A percentile compares a stretch with the other conserved stretches of the same genome.
Evolutionary conservation across 1,140 invertebrate species (phyloP).

Genomic region (Himalopsyche phryganea): DNA sequence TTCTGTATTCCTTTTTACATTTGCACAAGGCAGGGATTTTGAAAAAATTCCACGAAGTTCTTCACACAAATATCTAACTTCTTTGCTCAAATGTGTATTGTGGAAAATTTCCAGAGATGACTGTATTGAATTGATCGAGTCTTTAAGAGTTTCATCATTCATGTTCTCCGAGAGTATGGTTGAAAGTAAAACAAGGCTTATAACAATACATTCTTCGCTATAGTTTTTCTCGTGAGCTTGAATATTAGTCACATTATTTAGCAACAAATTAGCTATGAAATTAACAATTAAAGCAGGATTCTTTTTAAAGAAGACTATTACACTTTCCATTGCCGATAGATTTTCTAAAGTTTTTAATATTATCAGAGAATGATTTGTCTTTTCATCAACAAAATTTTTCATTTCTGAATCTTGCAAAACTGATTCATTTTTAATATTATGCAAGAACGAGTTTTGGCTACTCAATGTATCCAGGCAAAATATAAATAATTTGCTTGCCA

Average conservation of each 20-base stretch:
- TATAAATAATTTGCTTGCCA: slow-evolving; percentile 23
- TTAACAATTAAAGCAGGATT: slow-evolving; percentile 41
- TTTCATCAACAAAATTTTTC: slow-evolving; percentile 28
- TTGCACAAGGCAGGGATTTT: slow-evolving; percentile 5
- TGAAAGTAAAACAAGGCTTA: slow-evolving; percentile 51
- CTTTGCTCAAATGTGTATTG: slow-evolving; percentile 31
- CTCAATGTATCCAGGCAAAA: slow-evolving; percentile 21
- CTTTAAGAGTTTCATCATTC: slow-evolving; percentile 35
- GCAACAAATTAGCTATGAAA: slow-evolving; percentile 45
- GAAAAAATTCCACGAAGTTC: slow-evolving; percentile 32
- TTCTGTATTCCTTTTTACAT: slow-evolving; percentile 41
- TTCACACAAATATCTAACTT: slow-evolving; percentile 33
- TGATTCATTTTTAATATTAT: neutral
- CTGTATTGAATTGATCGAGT: slow-evolving; percentile 34
- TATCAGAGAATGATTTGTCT: slow-evolving; percentile 37
- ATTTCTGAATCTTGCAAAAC: neutral
- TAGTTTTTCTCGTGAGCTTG: slow-evolving; percentile 35
- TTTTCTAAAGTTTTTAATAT: slow-evolving; percentile 35
- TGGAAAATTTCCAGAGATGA: slow-evolving; percentile 30
- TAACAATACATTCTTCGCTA: slow-evolving; percentile 47
- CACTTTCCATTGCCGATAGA: slow-evolving; percentile 24
- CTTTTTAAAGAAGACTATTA: slow-evolving; percentile 40
- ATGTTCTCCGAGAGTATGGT: slow-evolving; percentile 42
- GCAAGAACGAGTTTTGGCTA: slow-evolving; percentile 1
- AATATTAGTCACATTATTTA: slow-evolving; percentile 32